Evolutionary conservation across 2,888 invertebrate genomes (phyloP), one percentile per base, ranked within the genome.

Genomic region (Agrochola litura): DNA sequence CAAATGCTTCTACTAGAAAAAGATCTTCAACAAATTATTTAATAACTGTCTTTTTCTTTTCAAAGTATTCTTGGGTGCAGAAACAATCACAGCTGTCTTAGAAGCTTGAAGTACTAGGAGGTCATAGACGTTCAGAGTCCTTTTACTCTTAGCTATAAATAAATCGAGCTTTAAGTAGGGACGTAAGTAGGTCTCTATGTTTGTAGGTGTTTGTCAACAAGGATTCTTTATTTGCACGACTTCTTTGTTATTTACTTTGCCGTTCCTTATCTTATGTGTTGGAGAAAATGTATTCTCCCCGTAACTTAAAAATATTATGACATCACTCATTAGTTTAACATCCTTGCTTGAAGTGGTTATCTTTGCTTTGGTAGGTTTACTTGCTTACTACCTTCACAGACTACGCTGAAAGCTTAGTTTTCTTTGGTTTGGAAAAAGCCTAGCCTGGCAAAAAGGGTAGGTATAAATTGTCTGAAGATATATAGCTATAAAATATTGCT

Each of bases 41-140:
- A 22, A 19, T 12, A 14, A 30, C 14, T 22, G 6, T 37, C n/a
- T 14, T 52, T 25, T 37, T 52, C 9, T 19, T 60, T 37, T 49
- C 6, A 10, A 60, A 60, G 4, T 22, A 12, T 56, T 3, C n/a
- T 16, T 19, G 12, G 2, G 8, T 6, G 4, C 10, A 25, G 1
- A 14, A 46, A 19, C 30, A 52, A 6, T 22, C 14, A 22, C 22
- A 64, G 16, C 41, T 65, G 30, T 63, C 16, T 66, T 67, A 67
- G 16, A 73, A 49, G 19, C 61, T 63, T 63, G 12, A 64, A 60
- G 65, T 74, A 81, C 73, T 16, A 70, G 72, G 69, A 60, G 79
- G 72, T 85, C 75, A 71, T 52, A 85, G 82, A 77, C 85, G 73
- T 85, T 82, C 79, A 85, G 56, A 68, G 61, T 70, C 74, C 78